phyloP scores from a whole-genome alignment of 2,888 invertebrate genomes.

The Drosophila pegasa region DNA sequence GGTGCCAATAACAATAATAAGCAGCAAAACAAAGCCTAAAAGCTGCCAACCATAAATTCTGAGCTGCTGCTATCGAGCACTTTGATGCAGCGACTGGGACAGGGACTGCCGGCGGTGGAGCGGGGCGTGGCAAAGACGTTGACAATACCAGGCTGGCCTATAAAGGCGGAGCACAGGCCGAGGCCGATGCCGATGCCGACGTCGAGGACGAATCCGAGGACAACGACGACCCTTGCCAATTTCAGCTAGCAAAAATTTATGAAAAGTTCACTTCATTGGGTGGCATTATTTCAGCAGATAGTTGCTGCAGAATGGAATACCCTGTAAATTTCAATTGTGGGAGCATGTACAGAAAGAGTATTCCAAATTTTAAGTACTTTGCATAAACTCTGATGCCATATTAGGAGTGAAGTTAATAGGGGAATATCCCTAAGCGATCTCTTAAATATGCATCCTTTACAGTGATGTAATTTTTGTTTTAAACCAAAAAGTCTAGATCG shows the following conservation, averaged over 20 bases:
- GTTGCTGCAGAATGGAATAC: constrained; percentile 41
- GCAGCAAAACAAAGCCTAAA: constrained; percentile 80
- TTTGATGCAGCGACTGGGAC: constrained; percentile 25
- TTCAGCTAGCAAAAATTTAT: constrained; percentile 75
- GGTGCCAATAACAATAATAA: constrained; percentile 82
- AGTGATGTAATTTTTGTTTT: too few relatives aligned
- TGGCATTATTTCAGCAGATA: constrained; percentile 71
- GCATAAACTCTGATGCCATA: too few relatives aligned
- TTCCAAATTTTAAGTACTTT: too few relatives aligned
- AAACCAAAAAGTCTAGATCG: too few relatives aligned
- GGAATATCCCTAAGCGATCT: too few relatives aligned
- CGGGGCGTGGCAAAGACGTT: constrained; percentile 61
- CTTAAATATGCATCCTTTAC: too few relatives aligned
- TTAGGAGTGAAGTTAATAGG: too few relatives aligned
- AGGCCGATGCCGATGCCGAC: too few relatives aligned
- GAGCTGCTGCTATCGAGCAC: constrained; percentile 52
- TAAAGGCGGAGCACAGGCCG: constrained; percentile 7
- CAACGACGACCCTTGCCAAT: constrained; percentile 63
- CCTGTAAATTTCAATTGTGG: constrained; percentile 2
- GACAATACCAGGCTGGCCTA: constrained; percentile 66
- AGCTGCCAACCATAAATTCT: constrained; percentile 78
- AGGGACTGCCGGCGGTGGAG: not conserved
- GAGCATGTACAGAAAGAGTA: too few relatives aligned
- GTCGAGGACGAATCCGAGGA: too few relatives aligned
- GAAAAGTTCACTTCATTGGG: constrained; percentile 80